phyloP scores from a whole-genome alignment of 2,888 invertebrate species.

The Epinotia demarniana region DNA sequence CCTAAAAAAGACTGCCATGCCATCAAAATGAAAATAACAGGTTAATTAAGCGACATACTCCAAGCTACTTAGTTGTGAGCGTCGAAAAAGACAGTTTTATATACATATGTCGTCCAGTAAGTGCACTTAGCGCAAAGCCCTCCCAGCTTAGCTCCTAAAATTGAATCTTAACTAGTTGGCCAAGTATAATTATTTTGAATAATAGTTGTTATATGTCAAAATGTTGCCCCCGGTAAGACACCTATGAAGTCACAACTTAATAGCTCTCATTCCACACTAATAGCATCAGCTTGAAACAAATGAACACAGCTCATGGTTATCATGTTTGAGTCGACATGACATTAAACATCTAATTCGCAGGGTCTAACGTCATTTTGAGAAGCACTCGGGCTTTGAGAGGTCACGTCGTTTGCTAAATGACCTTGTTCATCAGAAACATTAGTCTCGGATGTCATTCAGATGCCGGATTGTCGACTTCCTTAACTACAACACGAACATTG shows the following conservation, averaged over 20 bases:
- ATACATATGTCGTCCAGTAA: too few relatives aligned
- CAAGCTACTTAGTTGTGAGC: too few relatives aligned
- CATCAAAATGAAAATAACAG: too few relatives aligned
- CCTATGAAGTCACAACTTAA: background rate
- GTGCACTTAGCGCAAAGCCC: too few relatives aligned
- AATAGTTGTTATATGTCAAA: background rate
- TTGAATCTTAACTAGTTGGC: too few relatives aligned
- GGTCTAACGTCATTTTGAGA: slow-evolving; percentile 23
- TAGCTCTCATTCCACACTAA: background rate
- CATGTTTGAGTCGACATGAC: slow-evolving; percentile 4
- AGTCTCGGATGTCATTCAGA: slow-evolving; percentile 44
- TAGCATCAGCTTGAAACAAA: slow-evolving; percentile 11
- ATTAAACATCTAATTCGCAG: slow-evolving; percentile 32
- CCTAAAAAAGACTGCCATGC: too few relatives aligned
- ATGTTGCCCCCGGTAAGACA: background rate
- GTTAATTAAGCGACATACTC: too few relatives aligned
- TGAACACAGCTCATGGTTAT: slow-evolving; percentile 21
- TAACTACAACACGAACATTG: slow-evolving; percentile 34
- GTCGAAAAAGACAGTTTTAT: too few relatives aligned
- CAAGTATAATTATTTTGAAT: too few relatives aligned
- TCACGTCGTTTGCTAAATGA: slow-evolving; percentile 40
- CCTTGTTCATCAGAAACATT: slow-evolving; percentile 44
- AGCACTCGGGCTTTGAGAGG: slow-evolving; percentile 11
- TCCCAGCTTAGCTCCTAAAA: too few relatives aligned
- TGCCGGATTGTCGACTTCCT: slow-evolving; percentile 43